Conservation (phyloP, 1,140 invertebrate genomes). For the Cydia amplana region DNA sequence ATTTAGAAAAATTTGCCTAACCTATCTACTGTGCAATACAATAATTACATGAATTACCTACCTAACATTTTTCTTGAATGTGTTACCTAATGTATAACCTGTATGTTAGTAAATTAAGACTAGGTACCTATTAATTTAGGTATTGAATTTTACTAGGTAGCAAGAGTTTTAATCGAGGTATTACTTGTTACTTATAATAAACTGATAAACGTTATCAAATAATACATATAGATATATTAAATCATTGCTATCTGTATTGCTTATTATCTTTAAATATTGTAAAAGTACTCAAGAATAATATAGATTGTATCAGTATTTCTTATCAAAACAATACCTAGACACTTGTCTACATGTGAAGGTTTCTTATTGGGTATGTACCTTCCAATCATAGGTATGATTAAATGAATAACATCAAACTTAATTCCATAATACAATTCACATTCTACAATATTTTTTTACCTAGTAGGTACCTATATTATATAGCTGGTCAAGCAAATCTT, state of each 20-base stretch:
- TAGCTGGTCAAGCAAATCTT: no score
- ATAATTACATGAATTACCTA: no score
- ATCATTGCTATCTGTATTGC: conserved; percentile 74
- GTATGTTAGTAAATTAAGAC: background rate
- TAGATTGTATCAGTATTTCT: conserved; percentile 73
- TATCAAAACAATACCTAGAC: conserved; percentile 63
- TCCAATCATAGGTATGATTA: background rate
- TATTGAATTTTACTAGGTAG: conserved; percentile 37
- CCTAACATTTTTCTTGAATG: no score
- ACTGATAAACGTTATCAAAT: conserved; percentile 74
- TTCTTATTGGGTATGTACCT: conserved; percentile 36
- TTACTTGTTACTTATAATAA: conserved; percentile 60
- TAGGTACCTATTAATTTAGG: background rate
- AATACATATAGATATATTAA: conserved; percentile 74
- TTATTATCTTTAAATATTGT: conserved; percentile 75
- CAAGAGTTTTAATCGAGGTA: conserved; percentile 43
- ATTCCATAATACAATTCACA: background rate
- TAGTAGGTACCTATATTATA: no score
- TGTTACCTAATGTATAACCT: background rate
- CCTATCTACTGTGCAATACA: no score
- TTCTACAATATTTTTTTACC: no score
- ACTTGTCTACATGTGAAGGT: conserved; percentile 48
- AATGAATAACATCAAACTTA: background rate
- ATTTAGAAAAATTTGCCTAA: no score
- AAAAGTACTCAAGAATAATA: conserved; percentile 65